Base-by-base conservation (phyloP, 2,797 vertebrate genomes). In the Trachurus trachurus region DNA sequence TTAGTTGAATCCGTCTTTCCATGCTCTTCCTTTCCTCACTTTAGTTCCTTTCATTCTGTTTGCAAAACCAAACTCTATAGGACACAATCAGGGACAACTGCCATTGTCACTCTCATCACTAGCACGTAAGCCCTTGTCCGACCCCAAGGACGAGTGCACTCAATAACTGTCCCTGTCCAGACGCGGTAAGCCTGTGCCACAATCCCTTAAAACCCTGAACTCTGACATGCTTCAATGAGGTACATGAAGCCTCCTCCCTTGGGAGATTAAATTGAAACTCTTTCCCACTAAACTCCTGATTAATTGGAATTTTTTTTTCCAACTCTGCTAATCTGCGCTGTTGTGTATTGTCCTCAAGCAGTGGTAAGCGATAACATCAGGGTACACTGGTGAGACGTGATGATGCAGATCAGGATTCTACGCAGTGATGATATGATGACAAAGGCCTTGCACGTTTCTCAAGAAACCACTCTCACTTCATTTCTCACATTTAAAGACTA, bases 71-170 rank as follows among this genome's bases (percentile, higher is more conserved):
- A 81, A 84, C 80, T 66, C 68, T 71, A 53, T 64, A 56, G 80
- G 76, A 86, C 71, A 86, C 81, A 85, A 88, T 87, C 79, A 62
- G 78, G 78, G 82, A 89, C 85, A 86, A 88, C 77, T 88, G 71
- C 84, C 87, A 86, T 90, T 90, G 85, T 91, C 86, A 78, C 85
- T 88, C 83, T 87, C 83, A 86, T 92, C 89, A 88, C 87, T 75
- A 49, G 77, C 88, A 85, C 87, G 71, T 91, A 93, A 92, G 92
- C 91, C 91, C 87, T 92, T 86, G 87, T 92, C 91, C 83, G 88
- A 93, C 93, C 92, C 92, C 91, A 94, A 94, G 93, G 94, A 94
- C 92, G 90, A 94, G 92, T 84, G 90, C 92, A 94, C 92, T 94
- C 94, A 94, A 94, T 94, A 94, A 92, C 90, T 93, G 93, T 94